Percentiles rank a stretch among this genome's conserved stretches.
Evolutionary conservation across 2,113 vertebrate species (phyloP).

Genomic region (Chamaea fasciata): DNA sequence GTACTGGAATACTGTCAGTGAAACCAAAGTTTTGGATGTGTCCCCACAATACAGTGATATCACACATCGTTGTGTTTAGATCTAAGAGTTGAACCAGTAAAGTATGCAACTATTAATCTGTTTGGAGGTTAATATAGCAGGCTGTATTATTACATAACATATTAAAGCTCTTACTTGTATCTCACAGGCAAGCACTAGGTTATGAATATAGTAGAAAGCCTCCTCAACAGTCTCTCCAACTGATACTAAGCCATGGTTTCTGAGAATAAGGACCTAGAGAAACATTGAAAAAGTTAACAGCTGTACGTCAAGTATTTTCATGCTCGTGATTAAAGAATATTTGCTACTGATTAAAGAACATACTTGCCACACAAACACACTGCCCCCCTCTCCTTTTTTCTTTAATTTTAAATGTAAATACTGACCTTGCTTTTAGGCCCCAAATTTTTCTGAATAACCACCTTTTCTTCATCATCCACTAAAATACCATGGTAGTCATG

Average conservation of each 20-base stretch:
- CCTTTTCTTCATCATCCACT: slow-evolving; percentile 88
- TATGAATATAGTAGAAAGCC: slow-evolving; percentile 96
- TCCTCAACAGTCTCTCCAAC: slow-evolving; percentile 95
- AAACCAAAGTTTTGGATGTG: background rate
- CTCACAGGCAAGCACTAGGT: slow-evolving; percentile 93
- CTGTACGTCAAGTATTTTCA: background rate
- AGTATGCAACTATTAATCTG: background rate
- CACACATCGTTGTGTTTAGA: background rate
- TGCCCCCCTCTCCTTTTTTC: background rate
- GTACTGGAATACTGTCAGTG: background rate
- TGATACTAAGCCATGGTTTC: slow-evolving; percentile 93
- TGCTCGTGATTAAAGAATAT: background rate
- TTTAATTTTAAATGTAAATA: background rate
- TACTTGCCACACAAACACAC: background rate
- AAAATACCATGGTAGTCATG: slow-evolving; percentile 97
- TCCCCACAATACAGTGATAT: background rate
- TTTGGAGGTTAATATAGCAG: background rate
- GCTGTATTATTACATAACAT: background rate
- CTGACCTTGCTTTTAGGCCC: slow-evolving; percentile 94
- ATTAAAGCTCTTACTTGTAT: slow-evolving; percentile 86
- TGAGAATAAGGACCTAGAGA: slow-evolving; percentile 89
- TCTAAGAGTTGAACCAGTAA: background rate
- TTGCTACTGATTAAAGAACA: background rate
- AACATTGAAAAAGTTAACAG: background rate
- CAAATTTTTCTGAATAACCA: slow-evolving; percentile 89